Conservation (phyloP, 2,113 vertebrate genomes). For the Rousettus leschenaultii region DNA sequence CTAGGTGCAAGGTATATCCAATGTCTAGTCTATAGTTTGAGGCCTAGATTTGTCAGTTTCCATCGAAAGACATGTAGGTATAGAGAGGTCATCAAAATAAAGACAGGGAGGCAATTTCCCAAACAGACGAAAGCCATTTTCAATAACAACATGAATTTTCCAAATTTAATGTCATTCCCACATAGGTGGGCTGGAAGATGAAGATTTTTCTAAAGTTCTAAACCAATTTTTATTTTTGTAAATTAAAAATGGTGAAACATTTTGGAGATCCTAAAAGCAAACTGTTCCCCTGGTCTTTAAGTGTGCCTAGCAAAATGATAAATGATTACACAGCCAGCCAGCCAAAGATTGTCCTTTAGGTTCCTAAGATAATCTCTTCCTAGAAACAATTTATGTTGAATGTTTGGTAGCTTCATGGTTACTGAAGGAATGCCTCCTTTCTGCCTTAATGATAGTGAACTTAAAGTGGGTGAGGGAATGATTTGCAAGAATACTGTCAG, state of each 20-base stretch:
- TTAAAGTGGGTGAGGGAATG: not conserved
- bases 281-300: slow-evolving; percentile 20
- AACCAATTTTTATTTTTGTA: slow-evolving; percentile 35
- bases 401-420: not conserved
- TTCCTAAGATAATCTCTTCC: slow-evolving; percentile 43
- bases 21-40: not conserved
- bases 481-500: not conserved
- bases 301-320: slow-evolving; percentile 52
- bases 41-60: not conserved
- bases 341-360: slow-evolving; percentile 14
- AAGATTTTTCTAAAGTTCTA: not conserved
- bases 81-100: not conserved
- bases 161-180: not conserved
- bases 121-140: not conserved
- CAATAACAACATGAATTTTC: not conserved
- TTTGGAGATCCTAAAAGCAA: not conserved
- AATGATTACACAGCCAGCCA: slow-evolving; percentile 25
- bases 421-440: not conserved
- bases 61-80: not conserved
- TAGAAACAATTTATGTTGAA: slow-evolving; percentile 29
- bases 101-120: not conserved
- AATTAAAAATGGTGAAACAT: not conserved
- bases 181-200: not conserved
- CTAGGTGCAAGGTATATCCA: not conserved
- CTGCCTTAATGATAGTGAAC: not conserved